These are phyloP conservation scores for Pocillopora verrucosa DNA, from an alignment of 64 coral and sea anemone genomes.

Conservation along the genomic window DNA sequence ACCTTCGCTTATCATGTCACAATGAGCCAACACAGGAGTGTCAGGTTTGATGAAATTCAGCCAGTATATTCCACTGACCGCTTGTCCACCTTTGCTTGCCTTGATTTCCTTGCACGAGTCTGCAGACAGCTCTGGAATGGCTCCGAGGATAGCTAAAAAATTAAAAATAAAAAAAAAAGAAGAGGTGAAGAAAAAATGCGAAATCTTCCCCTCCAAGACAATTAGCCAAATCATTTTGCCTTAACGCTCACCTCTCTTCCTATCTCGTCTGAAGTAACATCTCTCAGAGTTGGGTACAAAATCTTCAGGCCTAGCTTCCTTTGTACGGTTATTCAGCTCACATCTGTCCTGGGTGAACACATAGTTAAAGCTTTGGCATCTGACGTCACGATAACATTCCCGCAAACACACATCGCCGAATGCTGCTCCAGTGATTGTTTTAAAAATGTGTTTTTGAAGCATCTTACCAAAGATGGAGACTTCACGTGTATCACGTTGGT, in stretches of 20 bases:
- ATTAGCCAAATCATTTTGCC: no score
- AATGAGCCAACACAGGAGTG: background rate
- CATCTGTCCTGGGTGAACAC: background rate
- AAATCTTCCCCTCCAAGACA: no score
- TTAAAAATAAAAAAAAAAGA: no score
- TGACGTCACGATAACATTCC: background rate
- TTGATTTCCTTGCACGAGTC: background rate
- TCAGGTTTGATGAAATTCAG: background rate
- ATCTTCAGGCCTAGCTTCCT: background rate
- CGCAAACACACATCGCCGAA: background rate
- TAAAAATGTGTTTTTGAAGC: background rate
- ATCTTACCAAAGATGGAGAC: background rate
- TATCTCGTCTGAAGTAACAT: no score
- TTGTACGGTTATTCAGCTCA: conserved; percentile 2
- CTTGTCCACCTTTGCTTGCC: background rate
- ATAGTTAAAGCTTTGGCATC: conserved; percentile 20
- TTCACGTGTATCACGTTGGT: background rate
- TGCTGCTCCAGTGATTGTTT: background rate
- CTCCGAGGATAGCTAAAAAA: background rate
- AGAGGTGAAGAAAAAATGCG: no score
- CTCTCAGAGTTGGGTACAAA: background rate
- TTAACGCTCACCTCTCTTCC: no score
- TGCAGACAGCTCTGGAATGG: background rate
- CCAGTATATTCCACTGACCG: background rate
- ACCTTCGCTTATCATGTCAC: background rate